Conservation (phyloP, 1,140 invertebrate species). For the Zaprionus davidi region DNA sequence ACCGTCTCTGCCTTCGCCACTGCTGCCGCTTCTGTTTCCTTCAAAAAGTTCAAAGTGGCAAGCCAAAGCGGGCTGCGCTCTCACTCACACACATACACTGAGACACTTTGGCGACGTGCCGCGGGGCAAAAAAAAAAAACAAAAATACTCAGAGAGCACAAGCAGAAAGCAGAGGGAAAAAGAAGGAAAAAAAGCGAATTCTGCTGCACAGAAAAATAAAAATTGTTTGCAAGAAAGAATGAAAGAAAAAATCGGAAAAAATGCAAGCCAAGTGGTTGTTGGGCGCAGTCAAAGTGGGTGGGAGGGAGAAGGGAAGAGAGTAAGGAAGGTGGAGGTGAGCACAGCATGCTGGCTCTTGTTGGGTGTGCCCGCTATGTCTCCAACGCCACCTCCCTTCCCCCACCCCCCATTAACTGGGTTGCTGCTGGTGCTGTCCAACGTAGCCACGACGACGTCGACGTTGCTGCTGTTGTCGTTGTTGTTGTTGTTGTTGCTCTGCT, state of each 20-base stretch:
- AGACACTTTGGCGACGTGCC: slow-evolving; percentile 67
- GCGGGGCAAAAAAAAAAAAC: slow-evolving; percentile 50
- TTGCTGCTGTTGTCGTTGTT: slow-evolving; percentile 15
- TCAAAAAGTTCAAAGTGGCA: slow-evolving; percentile 80
- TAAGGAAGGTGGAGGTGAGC: slow-evolving; percentile 12
- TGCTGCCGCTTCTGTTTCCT: slow-evolving; percentile 58
- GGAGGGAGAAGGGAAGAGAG: slow-evolving; percentile 14
- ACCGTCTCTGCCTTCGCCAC: slow-evolving; percentile 26
- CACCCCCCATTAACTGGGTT: slow-evolving; percentile 62
- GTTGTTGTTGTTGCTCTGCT: slow-evolving; percentile 31
- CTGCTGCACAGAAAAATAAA: slow-evolving; percentile 80
- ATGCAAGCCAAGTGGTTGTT: slow-evolving; percentile 80
- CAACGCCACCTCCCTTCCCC: slow-evolving; percentile 26
- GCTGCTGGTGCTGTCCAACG: slow-evolving; percentile 56
- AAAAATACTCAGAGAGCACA: slow-evolving; percentile 67
- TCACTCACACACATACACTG: slow-evolving; percentile 51
- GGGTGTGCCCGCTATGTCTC: slow-evolving; percentile 58
- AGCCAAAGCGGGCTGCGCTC: slow-evolving; percentile 48
- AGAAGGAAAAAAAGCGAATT: slow-evolving; percentile 58
- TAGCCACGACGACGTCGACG: slow-evolving; percentile 27
- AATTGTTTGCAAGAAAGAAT: slow-evolving; percentile 81
- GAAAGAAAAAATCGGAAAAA: slow-evolving; percentile 82
- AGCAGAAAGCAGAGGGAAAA: slow-evolving; percentile 46
- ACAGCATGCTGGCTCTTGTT: slow-evolving; percentile 31
- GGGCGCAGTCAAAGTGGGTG: slow-evolving; percentile 38